phyloP scores from a whole-genome alignment of 2,888 invertebrate genomes.

The Caenorhabditis wallacei region DNA sequence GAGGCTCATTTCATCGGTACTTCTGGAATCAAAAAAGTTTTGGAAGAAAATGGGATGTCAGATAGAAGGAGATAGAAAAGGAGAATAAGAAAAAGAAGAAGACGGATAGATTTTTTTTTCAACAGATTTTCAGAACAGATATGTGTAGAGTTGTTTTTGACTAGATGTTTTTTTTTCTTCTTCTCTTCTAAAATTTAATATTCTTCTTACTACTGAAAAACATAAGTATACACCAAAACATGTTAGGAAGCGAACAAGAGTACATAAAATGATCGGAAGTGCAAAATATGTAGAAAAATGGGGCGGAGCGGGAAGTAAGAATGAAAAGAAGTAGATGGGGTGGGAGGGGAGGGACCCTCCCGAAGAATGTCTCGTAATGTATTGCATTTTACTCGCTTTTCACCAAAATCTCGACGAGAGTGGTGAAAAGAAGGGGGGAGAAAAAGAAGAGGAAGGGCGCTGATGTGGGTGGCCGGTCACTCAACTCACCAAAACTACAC shows the following conservation, averaged over 20 bases:
- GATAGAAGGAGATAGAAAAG: conserved; percentile 3
- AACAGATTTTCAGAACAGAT: conserved; percentile 33
- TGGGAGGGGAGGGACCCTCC: conserved; percentile 20
- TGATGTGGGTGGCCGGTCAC: conserved; percentile 54
- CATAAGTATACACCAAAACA: background rate
- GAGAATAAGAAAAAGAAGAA: background rate
- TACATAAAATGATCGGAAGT: conserved; percentile 60
- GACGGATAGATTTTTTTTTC: background rate
- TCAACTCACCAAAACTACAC: conserved; percentile 46
- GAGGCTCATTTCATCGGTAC: conserved; percentile 60
- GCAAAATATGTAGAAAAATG: conserved; percentile 44
- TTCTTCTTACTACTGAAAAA: background rate
- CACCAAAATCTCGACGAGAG: conserved; percentile 63
- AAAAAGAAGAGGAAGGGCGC: conserved; percentile 38
- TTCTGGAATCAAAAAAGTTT: conserved; percentile 10
- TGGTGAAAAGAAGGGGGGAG: conserved; percentile 24
- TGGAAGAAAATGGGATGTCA: background rate
- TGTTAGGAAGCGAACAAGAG: background rate
- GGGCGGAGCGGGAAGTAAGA: conserved; percentile 17
- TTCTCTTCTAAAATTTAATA: background rate
- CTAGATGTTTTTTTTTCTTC: background rate
- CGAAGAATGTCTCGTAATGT: conserved; percentile 63
- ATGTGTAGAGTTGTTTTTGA: background rate
- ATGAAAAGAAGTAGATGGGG: conserved; percentile 22
- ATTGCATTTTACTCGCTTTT: conserved; percentile 65